phyloP scores from a whole-genome alignment of 2,888 invertebrate genomes.

The Drosophila robusta region DNA sequence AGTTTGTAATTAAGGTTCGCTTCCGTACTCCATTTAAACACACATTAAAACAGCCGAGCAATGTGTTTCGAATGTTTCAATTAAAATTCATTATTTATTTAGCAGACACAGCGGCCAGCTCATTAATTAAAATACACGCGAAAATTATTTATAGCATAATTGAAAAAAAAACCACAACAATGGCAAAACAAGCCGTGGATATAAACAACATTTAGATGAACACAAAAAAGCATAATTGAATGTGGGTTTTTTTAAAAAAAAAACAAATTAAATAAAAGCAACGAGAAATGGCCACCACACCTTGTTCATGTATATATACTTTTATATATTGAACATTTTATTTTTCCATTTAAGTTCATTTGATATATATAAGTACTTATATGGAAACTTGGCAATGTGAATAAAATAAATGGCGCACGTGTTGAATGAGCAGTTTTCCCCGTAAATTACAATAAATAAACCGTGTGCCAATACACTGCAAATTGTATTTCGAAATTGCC shows the following conservation, averaged over 20 bases:
- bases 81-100: conserved; percentile 60
- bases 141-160: conserved; percentile 61
- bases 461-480: not conserved
- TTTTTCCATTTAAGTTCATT: not conserved
- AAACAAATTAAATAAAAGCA: not conserved
- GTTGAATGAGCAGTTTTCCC: not conserved
- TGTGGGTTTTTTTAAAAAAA: not conserved
- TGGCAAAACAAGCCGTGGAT: conserved; percentile 16
- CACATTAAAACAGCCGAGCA: conserved; percentile 6
- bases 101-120: conserved; percentile 22
- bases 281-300: not conserved
- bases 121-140: conserved; percentile 64
- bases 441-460: conserved; percentile 22
- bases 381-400: not conserved
- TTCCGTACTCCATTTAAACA: conserved; percentile 29
- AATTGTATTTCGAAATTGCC: conserved; percentile 21
- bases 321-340: too few relatives aligned
- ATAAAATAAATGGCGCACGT: conserved; percentile 10
- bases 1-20: not conserved
- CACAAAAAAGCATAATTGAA: conserved; percentile 5
- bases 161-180: conserved; percentile 46
- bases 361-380: not conserved
- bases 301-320: too few relatives aligned
- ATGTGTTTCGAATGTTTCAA: conserved; percentile 21
- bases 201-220: conserved; percentile 24